Percentiles rank a stretch among this genome's conserved stretches.
Conservation (phyloP, 2,888 invertebrate species). For the Octodonta nipae region DNA sequence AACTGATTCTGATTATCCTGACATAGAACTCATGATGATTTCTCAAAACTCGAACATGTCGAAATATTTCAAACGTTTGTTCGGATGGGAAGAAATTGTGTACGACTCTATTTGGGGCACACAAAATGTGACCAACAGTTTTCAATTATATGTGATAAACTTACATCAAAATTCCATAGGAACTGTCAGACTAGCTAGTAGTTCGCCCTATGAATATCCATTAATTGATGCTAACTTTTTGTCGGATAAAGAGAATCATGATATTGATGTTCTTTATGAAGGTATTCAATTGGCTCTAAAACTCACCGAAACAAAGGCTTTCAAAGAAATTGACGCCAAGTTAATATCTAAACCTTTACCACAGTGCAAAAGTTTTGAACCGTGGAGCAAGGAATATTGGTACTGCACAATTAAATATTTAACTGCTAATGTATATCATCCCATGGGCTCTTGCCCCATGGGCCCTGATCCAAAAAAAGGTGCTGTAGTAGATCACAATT, state of each 20-base stretch:
- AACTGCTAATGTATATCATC: constrained; percentile 9
- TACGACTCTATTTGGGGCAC: constrained; percentile 2
- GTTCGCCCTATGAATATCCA: constrained; percentile 31
- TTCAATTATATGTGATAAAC: constrained; percentile 20
- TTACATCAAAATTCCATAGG: constrained; percentile 37
- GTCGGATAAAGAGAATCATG: constrained; percentile 33
- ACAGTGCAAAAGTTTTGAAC: constrained; percentile 36
- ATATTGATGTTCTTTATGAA: constrained; percentile 40
- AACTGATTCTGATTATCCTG: constrained; percentile 8
- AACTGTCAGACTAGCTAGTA: constrained; percentile 38
- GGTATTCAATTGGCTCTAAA: constrained; percentile 33
- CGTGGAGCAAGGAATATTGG: constrained; percentile 53
- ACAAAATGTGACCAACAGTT: constrained; percentile 7
- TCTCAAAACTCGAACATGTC: constrained; percentile 7
- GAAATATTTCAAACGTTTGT: background rate
- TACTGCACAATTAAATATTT: constrained; percentile 41
- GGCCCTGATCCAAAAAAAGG: constrained; percentile 10
- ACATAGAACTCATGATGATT: constrained; percentile 11
- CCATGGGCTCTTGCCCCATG: constrained; percentile 11
- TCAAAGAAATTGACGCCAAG: constrained; percentile 40
- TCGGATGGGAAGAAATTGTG: constrained; percentile 5
- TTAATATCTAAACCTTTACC: constrained; percentile 12
- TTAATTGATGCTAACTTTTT: constrained; percentile 57
- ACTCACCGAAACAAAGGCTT: constrained; percentile 39
- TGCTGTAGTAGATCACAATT: constrained; percentile 8